Evolutionary conservation across 2,797 vertebrate species (phyloP).

Genomic region (Sebastes variabilis): DNA sequence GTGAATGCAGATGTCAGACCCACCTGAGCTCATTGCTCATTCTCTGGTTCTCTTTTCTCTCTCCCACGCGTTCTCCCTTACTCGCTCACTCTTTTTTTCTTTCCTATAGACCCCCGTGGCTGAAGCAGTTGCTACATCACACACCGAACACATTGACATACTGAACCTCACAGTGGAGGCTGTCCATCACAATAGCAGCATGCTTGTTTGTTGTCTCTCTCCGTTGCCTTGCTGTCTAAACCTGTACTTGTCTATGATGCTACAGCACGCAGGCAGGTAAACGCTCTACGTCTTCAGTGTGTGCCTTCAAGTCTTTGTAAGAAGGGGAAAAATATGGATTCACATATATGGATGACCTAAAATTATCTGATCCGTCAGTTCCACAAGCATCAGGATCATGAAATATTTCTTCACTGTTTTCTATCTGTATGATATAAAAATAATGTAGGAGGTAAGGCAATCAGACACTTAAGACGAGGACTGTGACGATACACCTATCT

Average conservation of each 20-base stretch:
- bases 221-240: slow-evolving; percentile 67
- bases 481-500: too few species aligned
- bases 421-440: not conserved
- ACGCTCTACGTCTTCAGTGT: slow-evolving; percentile 24
- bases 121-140: slow-evolving; percentile 76
- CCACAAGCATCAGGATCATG: not conserved
- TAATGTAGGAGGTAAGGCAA: not conserved
- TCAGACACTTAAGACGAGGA: not conserved
- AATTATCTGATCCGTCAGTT: slow-evolving; percentile 6
- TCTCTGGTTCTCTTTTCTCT: slow-evolving; percentile 57
- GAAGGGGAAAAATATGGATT: slow-evolving; percentile 27
- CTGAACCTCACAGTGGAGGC: slow-evolving; percentile 74
- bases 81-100: slow-evolving; percentile 36
- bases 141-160: slow-evolving; percentile 71
- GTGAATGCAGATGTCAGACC: slow-evolving; percentile 75
- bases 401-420: slow-evolving; percentile 6
- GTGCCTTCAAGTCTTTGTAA: slow-evolving; percentile 12
- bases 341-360: slow-evolving; percentile 4
- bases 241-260: slow-evolving; percentile 53
- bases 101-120: slow-evolving; percentile 59
- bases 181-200: slow-evolving; percentile 77
- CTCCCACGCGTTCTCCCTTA: slow-evolving; percentile 51
- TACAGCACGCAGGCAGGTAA: slow-evolving; percentile 49
- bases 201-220: slow-evolving; percentile 76
- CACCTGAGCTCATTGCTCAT: slow-evolving; percentile 79